These are phyloP conservation scores for Elysia crispata DNA, from an alignment of 2,888 invertebrate genomes.

Conservation along the genomic window DNA sequence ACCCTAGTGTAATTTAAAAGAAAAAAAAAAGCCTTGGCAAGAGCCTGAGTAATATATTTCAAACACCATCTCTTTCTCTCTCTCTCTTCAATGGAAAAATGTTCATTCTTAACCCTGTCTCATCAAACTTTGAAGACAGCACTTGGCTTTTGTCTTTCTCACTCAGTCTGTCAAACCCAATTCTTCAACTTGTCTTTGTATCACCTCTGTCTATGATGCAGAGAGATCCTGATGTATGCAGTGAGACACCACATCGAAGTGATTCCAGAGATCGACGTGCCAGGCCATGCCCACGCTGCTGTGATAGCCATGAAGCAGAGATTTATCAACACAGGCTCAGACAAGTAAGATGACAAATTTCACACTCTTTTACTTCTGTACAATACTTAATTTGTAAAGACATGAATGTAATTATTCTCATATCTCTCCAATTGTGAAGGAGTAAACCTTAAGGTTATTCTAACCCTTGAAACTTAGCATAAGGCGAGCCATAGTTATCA, in stretches of 20 bases:
- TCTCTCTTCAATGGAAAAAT: no score
- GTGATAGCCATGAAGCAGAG: constrained; percentile 69
- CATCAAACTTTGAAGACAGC: no score
- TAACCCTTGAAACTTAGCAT: no score
- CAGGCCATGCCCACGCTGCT: constrained; percentile 71
- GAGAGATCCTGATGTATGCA: constrained; percentile 70
- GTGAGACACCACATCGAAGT: constrained; percentile 64
- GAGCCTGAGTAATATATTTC: no score
- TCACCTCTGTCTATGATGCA: constrained; percentile 12
- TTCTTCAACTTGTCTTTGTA: neutral
- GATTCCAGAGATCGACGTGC: constrained; percentile 75
- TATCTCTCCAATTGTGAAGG: no score
- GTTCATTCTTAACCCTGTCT: no score
- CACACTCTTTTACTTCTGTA: neutral
- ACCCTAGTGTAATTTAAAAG: no score
- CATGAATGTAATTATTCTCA: neutral
- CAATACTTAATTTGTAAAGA: neutral
- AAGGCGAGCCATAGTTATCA: no score
- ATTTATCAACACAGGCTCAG: constrained; percentile 43
- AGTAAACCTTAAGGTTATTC: neutral
- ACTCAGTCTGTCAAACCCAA: no score
- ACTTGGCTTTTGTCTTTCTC: no score
- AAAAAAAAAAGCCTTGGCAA: no score
- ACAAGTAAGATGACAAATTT: neutral
- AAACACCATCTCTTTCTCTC: no score